phyloP scores from a whole-genome alignment of 2,113 vertebrate genomes.

The Takifugu flavidus region DNA sequence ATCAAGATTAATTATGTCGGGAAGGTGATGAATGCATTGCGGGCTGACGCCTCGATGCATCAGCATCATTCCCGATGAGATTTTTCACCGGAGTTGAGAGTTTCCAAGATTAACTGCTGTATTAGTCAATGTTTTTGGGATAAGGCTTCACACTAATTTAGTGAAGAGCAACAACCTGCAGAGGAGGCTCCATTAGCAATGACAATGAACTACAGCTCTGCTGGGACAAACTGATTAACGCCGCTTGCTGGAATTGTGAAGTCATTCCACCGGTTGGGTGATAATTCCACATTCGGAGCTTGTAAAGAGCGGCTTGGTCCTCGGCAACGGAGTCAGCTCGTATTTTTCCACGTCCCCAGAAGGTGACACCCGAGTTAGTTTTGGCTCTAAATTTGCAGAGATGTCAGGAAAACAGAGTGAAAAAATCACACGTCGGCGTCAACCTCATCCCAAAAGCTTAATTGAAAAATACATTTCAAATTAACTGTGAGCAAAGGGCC shows the following conservation, averaged over 20 bases:
- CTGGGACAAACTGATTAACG: constrained; percentile 73
- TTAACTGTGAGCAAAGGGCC: too few species aligned
- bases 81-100: constrained; percentile 77
- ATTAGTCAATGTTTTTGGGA: constrained; percentile 81
- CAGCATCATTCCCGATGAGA: constrained; percentile 75
- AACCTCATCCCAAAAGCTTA: not conserved
- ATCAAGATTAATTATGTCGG: constrained; percentile 80
- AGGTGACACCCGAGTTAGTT: constrained; percentile 26
- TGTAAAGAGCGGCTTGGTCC: constrained; percentile 61
- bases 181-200: constrained; percentile 77
- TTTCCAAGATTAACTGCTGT: constrained; percentile 77
- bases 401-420: constrained; percentile 30
- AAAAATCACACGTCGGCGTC: constrained; percentile 16
- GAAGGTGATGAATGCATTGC: constrained; percentile 75
- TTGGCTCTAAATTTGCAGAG: constrained; percentile 48
- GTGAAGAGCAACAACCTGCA: constrained; percentile 75
- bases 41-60: constrained; percentile 72
- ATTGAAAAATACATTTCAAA: too few species aligned
- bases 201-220: constrained; percentile 74
- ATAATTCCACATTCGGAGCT: constrained; percentile 68
- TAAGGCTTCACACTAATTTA: constrained; percentile 79
- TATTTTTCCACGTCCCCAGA: constrained; percentile 45
- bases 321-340: constrained; percentile 54
- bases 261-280: constrained; percentile 56
- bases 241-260: constrained; percentile 61